Conservation (phyloP, 1,140 invertebrate species). For the Habropoda laboriosa region DNA sequence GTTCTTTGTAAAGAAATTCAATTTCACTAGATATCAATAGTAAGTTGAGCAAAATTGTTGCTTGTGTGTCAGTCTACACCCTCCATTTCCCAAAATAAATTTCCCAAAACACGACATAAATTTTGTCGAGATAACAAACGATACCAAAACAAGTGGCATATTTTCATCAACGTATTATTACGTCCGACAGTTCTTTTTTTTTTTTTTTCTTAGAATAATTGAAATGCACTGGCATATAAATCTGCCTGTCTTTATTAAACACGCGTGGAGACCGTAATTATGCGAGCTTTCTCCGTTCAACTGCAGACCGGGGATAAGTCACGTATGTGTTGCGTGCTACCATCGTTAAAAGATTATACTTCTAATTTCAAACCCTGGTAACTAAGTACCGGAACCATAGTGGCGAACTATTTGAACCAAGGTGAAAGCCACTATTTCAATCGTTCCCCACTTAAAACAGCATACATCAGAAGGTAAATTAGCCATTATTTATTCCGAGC, state of each 20-base stretch:
- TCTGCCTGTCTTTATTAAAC: constrained; percentile 11
- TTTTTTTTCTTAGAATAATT: not conserved
- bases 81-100: not conserved
- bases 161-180: not conserved
- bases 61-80: not conserved
- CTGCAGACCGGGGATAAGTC: not conserved
- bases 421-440: not conserved
- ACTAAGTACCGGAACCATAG: constrained; percentile 20
- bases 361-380: constrained; percentile 15
- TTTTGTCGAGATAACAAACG: not conserved
- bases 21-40: not conserved
- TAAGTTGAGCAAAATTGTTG: too few species aligned
- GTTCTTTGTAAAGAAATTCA: too few species aligned
- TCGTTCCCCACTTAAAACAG: not conserved
- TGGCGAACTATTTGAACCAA: not conserved
- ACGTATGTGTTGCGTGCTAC: constrained; percentile 2
- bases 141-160: not conserved
- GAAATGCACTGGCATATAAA: constrained; percentile 11
- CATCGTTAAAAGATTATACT: constrained; percentile 28
- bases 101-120: not conserved
- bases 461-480: not conserved
- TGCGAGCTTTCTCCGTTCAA: not conserved
- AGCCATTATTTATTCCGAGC: not conserved
- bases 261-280: constrained; percentile 10
- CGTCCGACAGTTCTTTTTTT: not conserved